phyloP scores from a whole-genome alignment of 1,140 invertebrate genomes.

The Anadara kagoshimensis region DNA sequence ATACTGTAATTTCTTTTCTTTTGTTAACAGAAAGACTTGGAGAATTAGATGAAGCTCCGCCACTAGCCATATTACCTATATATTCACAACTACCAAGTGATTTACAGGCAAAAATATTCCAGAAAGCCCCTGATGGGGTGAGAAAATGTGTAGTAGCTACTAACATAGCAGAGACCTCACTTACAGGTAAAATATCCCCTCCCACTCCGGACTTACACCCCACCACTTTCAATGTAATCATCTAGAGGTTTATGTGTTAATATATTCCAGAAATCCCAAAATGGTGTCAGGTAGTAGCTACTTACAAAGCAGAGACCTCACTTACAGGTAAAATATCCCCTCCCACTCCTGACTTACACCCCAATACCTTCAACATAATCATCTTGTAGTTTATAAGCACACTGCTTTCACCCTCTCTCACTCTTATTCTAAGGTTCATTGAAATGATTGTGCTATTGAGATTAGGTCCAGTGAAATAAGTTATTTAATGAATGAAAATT shows the following conservation, averaged over 20 bases:
- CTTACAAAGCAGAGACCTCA: constrained; percentile 98
- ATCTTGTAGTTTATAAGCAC: too few species aligned
- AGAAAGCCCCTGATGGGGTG: constrained; percentile 91
- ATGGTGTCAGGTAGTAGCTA: constrained; percentile 96
- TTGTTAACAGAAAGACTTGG: constrained; percentile 82
- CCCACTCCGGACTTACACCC: too few species aligned
- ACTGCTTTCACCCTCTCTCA: too few species aligned
- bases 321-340: constrained; percentile 77
- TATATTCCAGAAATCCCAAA: constrained; percentile 97
- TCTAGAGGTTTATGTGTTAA: too few species aligned
- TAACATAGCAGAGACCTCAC: constrained; percentile 96
- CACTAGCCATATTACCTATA: constrained; percentile 95
- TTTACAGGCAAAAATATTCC: constrained; percentile 99
- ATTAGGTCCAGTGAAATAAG: too few species aligned
- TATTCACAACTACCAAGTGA: constrained; percentile 99
- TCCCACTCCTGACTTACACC: too few species aligned
- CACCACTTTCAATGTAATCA: too few species aligned
- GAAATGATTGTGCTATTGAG: too few species aligned
- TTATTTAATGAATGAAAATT: too few species aligned
- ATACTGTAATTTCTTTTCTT: constrained; percentile 11
- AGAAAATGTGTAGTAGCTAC: constrained; percentile 99
- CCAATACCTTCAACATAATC: too few species aligned
- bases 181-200: constrained; percentile 77
- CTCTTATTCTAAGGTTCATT: too few species aligned
- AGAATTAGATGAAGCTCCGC: constrained; percentile 93